phyloP scores from a whole-genome alignment of 2,797 vertebrate genomes.

The Fratercula arctica region DNA sequence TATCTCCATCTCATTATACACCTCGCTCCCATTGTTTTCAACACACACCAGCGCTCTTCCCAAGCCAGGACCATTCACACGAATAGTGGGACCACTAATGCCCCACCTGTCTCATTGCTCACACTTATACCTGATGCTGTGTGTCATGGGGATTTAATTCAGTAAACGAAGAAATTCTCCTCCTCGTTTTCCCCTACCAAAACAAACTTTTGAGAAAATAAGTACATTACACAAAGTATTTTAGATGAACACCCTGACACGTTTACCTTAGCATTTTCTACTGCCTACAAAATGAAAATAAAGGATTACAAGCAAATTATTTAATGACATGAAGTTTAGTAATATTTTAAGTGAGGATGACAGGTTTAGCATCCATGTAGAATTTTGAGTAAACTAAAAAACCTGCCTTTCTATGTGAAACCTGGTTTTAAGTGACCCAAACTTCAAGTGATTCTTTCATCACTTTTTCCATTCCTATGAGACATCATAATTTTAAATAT shows the following conservation, averaged over 20 bases:
- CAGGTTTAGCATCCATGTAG: neutral
- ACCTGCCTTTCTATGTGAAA: neutral
- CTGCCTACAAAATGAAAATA: neutral
- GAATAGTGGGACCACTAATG: neutral
- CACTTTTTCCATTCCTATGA: neutral
- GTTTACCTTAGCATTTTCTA: neutral
- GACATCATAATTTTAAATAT: neutral
- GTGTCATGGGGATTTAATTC: neutral
- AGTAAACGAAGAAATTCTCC: neutral
- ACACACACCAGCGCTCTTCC: rapidly evolving
- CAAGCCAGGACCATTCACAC: neutral
- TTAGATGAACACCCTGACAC: rapidly evolving
- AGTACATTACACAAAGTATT: neutral
- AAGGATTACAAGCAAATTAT: neutral
- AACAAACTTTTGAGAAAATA: neutral
- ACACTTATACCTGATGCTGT: neutral
- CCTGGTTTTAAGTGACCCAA: neutral
- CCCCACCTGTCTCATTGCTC: rapidly evolving
- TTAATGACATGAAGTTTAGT: neutral
- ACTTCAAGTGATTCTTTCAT: neutral
- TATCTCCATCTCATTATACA: rapidly evolving
- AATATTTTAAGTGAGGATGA: neutral
- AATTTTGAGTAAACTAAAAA: neutral
- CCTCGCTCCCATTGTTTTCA: neutral
- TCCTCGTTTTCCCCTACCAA: neutral